These are phyloP conservation scores for Strix uralensis DNA, from an alignment of 2,113 vertebrate species.

Conservation along the genomic window DNA sequence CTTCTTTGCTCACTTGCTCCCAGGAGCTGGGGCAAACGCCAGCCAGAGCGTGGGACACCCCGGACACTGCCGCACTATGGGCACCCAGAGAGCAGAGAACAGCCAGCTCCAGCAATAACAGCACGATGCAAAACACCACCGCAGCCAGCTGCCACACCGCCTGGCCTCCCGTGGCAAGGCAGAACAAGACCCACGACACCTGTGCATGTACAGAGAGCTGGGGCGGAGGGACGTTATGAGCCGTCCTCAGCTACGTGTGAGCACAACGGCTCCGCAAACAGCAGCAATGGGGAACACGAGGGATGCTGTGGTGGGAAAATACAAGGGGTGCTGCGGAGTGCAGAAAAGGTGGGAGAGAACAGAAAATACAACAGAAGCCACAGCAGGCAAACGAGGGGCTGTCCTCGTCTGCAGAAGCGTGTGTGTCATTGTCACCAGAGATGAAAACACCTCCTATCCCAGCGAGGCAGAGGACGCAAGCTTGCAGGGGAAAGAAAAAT, in stretches of 20 bases:
- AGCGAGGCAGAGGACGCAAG: not conserved
- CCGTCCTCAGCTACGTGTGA: not conserved
- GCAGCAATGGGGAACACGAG: not conserved
- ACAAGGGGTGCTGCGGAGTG: not conserved
- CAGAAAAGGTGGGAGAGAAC: not conserved
- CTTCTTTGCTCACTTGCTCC: not conserved
- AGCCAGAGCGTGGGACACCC: fast-evolving
- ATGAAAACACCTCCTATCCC: slow-evolving; percentile 7
- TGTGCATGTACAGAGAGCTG: not conserved
- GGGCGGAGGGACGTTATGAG: not conserved
- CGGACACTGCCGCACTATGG: fast-evolving
- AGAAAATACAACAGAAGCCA: not conserved
- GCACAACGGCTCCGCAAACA: not conserved
- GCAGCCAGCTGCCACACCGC: not conserved
- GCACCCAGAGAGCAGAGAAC: not conserved
- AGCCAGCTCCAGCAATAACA: not conserved
- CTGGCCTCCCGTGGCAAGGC: fast-evolving
- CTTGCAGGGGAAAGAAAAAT: not conserved
- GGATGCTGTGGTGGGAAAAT: not conserved
- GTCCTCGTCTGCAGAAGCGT: not conserved
- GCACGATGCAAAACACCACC: fast-evolving
- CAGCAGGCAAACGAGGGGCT: slow-evolving; percentile 10
- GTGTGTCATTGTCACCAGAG: not conserved
- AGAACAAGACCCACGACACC: not conserved
- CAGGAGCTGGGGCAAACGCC: not conserved